Evolutionary conservation across 2,888 invertebrate genomes (phyloP).

Genomic region (Callosobruchus maculatus): DNA sequence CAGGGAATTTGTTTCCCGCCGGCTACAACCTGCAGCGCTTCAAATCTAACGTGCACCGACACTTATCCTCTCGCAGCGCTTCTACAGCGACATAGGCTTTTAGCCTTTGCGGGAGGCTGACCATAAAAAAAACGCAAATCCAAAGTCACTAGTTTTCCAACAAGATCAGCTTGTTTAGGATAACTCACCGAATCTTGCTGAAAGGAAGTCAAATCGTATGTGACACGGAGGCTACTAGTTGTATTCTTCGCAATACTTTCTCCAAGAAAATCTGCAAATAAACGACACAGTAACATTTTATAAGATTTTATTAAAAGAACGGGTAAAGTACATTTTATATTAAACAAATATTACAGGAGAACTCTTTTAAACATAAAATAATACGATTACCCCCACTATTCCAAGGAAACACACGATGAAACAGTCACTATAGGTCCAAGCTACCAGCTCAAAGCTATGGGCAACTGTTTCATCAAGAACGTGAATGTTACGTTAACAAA

Average conservation of each 20-base stretch:
- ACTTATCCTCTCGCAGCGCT: too few species aligned
- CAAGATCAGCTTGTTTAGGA: too few species aligned
- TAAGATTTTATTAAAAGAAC: slow-evolving; percentile 13
- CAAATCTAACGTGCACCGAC: too few species aligned
- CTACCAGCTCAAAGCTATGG: not conserved
- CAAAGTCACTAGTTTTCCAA: too few species aligned
- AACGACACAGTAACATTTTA: not conserved
- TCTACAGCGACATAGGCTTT: too few species aligned
- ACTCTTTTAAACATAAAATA: not conserved
- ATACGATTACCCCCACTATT: not conserved
- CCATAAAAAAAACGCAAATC: too few species aligned
- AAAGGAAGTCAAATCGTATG: too few species aligned
- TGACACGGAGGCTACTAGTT: too few species aligned
- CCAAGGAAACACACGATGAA: not conserved
- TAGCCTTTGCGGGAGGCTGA: too few species aligned
- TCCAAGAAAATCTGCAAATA: not conserved
- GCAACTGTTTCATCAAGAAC: not conserved
- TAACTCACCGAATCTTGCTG: too few species aligned
- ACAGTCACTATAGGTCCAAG: not conserved
- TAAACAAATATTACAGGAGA: slow-evolving; percentile 5
- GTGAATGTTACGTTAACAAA: not conserved
- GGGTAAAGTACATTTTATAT: slow-evolving; percentile 10
- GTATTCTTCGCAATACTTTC: not conserved
- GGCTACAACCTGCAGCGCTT: too few species aligned
- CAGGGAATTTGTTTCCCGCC: too few species aligned